Evolutionary conservation across 2,888 invertebrate species (phyloP).

Genomic region (Ophraella communa): DNA sequence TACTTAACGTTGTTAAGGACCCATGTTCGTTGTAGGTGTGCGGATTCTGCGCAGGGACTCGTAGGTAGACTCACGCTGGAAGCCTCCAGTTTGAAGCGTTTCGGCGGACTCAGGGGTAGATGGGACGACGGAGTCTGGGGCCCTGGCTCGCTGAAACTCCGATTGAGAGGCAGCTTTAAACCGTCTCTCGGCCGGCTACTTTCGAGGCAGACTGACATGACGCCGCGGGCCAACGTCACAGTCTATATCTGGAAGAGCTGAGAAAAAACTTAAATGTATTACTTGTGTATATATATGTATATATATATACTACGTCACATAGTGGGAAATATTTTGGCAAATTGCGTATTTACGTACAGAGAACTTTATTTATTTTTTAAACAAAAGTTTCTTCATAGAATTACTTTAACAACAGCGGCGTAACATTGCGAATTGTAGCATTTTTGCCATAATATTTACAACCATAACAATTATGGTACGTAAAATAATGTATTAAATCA

Average conservation of each 20-base stretch:
- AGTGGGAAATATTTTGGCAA: constrained; percentile 17
- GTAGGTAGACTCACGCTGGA: constrained; percentile 59
- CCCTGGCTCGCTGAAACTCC: constrained; percentile 66
- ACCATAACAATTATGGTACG: too few species aligned
- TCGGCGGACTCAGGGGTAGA: constrained; percentile 53
- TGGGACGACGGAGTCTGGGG: constrained; percentile 56
- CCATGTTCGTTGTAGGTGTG: constrained; percentile 62
- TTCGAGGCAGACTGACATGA: constrained; percentile 65
- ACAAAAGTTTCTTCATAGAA: background rate
- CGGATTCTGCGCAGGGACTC: constrained; percentile 65
- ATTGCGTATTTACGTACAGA: constrained; percentile 9
- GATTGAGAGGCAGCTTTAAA: constrained; percentile 64
- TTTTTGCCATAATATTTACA: too few species aligned
- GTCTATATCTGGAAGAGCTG: constrained; percentile 59
- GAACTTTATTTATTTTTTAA: background rate
- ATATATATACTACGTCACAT: constrained; percentile 9
- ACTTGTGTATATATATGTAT: constrained; percentile 1
- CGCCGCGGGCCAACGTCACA: constrained; percentile 51
- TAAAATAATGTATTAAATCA: too few species aligned
- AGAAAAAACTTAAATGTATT: constrained; percentile 41
- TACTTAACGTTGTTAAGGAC: constrained; percentile 63
- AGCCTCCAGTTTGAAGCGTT: constrained; percentile 64
- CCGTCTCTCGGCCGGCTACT: constrained; percentile 63
- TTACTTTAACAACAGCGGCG: background rate
- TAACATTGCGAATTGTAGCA: background rate